phyloP scores from a whole-genome alignment of 2,888 invertebrate genomes.

The Eupithecia subfuscata region DNA sequence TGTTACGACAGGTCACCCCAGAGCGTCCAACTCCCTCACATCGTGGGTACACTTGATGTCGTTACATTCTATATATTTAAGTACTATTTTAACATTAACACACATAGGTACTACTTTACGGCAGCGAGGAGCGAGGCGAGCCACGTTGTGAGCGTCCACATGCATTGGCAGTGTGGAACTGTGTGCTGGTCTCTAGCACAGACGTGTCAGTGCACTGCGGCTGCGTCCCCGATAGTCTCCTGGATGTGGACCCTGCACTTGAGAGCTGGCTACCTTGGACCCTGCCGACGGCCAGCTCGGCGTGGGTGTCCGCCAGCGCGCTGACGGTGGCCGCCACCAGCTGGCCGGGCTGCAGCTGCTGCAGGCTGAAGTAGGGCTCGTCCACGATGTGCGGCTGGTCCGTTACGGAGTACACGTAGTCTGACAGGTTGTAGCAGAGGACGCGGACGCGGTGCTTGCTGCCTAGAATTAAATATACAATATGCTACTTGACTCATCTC shows the following conservation, averaged over 20 bases:
- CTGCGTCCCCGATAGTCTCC: background rate
- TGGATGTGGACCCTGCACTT: background rate
- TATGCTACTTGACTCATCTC: no score
- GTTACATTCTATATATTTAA: no score
- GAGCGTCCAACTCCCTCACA: no score
- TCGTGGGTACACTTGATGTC: no score
- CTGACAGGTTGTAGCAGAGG: constrained; percentile 86
- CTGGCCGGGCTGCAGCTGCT: constrained; percentile 82
- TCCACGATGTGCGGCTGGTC: constrained; percentile 84
- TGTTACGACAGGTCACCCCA: no score
- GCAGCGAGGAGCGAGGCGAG: no score
- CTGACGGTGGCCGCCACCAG: constrained; percentile 80
- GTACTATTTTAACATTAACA: no score
- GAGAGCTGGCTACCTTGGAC: constrained; percentile 71
- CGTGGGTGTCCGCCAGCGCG: constrained; percentile 74
- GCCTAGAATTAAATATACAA: constrained; percentile 54
- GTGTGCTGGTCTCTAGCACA: no score
- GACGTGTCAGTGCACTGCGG: background rate
- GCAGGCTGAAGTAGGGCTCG: constrained; percentile 81
- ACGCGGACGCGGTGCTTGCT: constrained; percentile 84
- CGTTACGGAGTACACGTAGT: constrained; percentile 87
- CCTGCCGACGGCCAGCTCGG: constrained; percentile 78
- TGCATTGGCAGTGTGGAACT: no score
- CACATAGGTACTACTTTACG: no score
- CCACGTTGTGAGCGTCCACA: no score